Percentiles rank a stretch among this genome's conserved stretches.
Evolutionary conservation across 2,113 vertebrate genomes (phyloP).

Genomic region (Blennius ocellaris): DNA sequence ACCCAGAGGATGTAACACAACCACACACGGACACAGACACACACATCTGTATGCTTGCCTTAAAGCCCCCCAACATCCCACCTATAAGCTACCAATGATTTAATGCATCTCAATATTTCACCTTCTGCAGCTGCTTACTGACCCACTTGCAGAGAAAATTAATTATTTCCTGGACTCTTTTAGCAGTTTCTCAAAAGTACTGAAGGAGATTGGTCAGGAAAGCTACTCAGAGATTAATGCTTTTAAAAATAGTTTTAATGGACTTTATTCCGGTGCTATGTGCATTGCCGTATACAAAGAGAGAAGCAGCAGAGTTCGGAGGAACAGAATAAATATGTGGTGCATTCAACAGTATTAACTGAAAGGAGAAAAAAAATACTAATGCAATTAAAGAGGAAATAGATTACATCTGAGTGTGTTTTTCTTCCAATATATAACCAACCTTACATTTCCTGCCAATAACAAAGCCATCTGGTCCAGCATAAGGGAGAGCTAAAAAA

Average conservation of each 20-base stretch:
- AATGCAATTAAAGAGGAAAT: too few species aligned
- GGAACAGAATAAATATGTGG: neutral
- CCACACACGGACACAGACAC: slow-evolving; percentile 24
- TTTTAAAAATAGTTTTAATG: slow-evolving; percentile 53
- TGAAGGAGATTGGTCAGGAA: slow-evolving; percentile 38
- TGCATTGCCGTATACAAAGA: neutral
- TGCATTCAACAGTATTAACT: neutral
- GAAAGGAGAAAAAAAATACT: too few species aligned
- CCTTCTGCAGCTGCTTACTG: slow-evolving; percentile 69
- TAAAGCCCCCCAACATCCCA: slow-evolving; percentile 60
- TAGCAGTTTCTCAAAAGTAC: slow-evolving; percentile 29
- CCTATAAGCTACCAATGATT: slow-evolving; percentile 65
- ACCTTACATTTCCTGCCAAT: too few species aligned
- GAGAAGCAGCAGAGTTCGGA: neutral
- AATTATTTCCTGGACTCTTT: slow-evolving; percentile 68
- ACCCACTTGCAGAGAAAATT: slow-evolving; percentile 70
- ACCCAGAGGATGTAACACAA: slow-evolving; percentile 41
- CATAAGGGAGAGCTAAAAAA: too few species aligned
- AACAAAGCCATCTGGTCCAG: too few species aligned
- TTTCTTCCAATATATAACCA: too few species aligned
- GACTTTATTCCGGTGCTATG: slow-evolving; percentile 12
- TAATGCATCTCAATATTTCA: slow-evolving; percentile 75
- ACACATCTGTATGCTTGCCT: slow-evolving; percentile 21
- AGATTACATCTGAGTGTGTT: too few species aligned
- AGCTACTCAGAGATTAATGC: slow-evolving; percentile 37